Conservation (phyloP, 2,888 invertebrate species). For the Nasonia oneida region DNA sequence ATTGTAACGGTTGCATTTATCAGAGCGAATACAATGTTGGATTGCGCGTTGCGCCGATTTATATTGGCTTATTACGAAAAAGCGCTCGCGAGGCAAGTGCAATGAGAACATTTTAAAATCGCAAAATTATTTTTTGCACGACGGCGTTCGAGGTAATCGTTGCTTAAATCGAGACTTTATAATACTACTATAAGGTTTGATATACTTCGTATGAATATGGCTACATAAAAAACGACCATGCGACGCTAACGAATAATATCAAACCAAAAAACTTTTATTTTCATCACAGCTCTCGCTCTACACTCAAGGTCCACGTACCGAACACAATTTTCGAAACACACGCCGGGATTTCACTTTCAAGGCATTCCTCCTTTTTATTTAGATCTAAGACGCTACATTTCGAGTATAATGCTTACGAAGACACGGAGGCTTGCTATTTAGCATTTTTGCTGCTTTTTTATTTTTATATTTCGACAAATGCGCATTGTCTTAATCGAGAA, state of each 20-base stretch:
- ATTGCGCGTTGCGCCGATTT: neutral
- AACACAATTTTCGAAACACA: slow-evolving; percentile 32
- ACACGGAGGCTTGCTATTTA: neutral
- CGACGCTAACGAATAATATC: neutral
- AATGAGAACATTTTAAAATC: slow-evolving; percentile 1
- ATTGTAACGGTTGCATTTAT: neutral
- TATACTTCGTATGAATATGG: neutral
- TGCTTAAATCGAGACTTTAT: too few relatives aligned
- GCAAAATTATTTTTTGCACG: neutral
- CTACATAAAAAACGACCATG: neutral
- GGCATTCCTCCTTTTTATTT: slow-evolving; percentile 1
- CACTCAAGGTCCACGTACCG: slow-evolving; percentile 19
- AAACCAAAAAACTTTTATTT: neutral
- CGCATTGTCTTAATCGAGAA: neutral
- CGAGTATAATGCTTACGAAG: neutral
- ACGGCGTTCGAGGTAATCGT: too few relatives aligned
- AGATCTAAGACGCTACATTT: slow-evolving; percentile 4
- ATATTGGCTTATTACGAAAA: slow-evolving; percentile 1
- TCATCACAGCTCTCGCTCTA: too few relatives aligned
- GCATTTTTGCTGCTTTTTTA: neutral
- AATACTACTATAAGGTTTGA: too few relatives aligned
- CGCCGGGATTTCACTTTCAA: slow-evolving; percentile 34
- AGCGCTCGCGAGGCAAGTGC: neutral
- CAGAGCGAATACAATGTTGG: neutral
- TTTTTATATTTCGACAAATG: neutral